A percentile compares a stretch with the other conserved stretches of the same genome.
These are phyloP conservation scores for Phaetusa simplex DNA, from an alignment of 2,113 vertebrate genomes.

Conservation along the genomic window DNA sequence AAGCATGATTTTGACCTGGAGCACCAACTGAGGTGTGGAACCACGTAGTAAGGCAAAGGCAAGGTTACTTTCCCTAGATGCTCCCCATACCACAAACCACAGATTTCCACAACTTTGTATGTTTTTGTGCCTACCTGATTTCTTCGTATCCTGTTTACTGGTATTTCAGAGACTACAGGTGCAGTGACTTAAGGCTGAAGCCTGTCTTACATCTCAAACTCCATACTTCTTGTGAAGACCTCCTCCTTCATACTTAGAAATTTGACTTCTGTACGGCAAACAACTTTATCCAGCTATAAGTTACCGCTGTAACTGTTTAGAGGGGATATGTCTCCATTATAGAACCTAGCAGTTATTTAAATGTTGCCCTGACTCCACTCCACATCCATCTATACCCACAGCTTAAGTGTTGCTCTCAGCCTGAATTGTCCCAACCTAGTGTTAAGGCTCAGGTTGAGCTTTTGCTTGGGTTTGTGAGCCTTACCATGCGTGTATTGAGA, in stretches of 20 bases:
- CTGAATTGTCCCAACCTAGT: not conserved
- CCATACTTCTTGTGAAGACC: not conserved
- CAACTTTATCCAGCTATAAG: not conserved
- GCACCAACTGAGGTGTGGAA: not conserved
- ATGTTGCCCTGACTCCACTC: not conserved
- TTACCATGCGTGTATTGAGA: not conserved
- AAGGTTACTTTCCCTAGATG: not conserved
- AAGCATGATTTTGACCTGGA: not conserved
- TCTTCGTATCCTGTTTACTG: not conserved
- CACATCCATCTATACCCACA: not conserved
- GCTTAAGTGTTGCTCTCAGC: not conserved
- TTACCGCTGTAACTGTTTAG: not conserved
- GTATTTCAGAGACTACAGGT: not conserved
- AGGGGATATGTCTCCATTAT: not conserved
- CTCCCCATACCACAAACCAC: not conserved
- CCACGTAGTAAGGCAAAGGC: not conserved
- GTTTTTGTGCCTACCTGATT: not conserved
- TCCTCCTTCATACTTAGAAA: not conserved
- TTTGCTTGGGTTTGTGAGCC: not conserved
- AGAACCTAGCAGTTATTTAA: not conserved
- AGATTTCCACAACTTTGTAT: not conserved
- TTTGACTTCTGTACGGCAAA: not conserved
- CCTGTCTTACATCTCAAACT: not conserved
- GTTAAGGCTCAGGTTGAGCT: not conserved
- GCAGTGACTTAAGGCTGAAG: not conserved